These are phyloP conservation scores for Percina caprodes DNA, from an alignment of 2,113 vertebrate species.

Conservation along the genomic window DNA sequence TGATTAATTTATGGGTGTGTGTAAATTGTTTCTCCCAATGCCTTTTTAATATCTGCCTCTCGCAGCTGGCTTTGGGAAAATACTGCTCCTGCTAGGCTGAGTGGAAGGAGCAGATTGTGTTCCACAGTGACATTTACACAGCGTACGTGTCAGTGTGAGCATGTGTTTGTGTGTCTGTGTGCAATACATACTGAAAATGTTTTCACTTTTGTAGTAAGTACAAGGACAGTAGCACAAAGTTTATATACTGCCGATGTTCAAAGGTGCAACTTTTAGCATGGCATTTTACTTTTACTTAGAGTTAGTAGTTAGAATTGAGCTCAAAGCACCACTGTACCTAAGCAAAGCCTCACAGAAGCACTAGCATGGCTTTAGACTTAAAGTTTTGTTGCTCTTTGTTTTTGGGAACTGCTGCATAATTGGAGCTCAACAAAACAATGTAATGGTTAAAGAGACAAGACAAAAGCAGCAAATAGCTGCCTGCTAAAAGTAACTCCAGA, in stretches of 20 bases:
- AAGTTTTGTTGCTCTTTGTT: not conserved
- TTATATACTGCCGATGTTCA: not conserved
- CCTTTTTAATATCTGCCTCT: constrained; percentile 42
- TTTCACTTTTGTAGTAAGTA: not conserved
- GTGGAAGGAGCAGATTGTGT: constrained; percentile 61
- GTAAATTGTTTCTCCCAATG: constrained; percentile 50
- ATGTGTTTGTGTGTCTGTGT: not conserved
- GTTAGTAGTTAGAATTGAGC: not conserved
- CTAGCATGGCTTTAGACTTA: not conserved
- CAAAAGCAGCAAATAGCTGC: not conserved
- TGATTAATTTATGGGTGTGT: constrained; percentile 59
- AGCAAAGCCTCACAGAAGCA: not conserved
- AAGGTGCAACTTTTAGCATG: not conserved
- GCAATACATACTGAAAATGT: not conserved
- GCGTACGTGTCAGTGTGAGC: not conserved
- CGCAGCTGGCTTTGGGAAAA: constrained; percentile 55
- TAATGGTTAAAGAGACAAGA: not conserved
- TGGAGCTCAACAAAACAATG: constrained; percentile 7
- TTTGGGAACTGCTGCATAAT: not conserved
- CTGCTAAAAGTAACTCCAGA: not conserved
- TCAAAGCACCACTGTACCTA: no score
- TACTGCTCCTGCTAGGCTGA: constrained; percentile 27
- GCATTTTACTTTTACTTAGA: no score
- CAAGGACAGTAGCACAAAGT: not conserved
- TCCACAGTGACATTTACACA: constrained; percentile 68